Evolutionary conservation across 2,888 invertebrate genomes (phyloP), one percentile per base, ranked within the genome.

Genomic region (Cistogaster globosa): DNA sequence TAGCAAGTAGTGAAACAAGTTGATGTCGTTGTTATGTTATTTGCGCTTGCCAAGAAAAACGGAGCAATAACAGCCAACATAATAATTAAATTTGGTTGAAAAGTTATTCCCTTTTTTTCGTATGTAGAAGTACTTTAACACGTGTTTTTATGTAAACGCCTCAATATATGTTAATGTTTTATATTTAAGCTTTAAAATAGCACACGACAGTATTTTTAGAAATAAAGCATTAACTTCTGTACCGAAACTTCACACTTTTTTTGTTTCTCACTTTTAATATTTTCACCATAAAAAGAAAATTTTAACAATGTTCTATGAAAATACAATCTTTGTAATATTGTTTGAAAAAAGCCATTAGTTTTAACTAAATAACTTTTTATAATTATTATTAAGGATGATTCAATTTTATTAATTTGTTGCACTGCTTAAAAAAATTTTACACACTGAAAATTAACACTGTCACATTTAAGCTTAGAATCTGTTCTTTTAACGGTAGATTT

Each of bases 261-360:
- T 74, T 55, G 14, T 48, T 51, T 26, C 65, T 14, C 18, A 53
- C 8, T 67, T 68, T 63, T 58, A 22, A 20, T 51, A 60, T 60
- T 55, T 71, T 55, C 62, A 74, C n/a, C 12, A 18, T 16, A 48
- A 67, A 58, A 67, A 74, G 20, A 48, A n/a, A 60, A 71, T 45
- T 32, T 80, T 72, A 77, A 32, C 48, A 90, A 60, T 88, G 87
- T 88, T 87, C 88, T 91, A 89, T 89, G 77, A 89, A 90, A 87
- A 89, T 87, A 88, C 89, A 88, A 89, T 91, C 90, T 88, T 89
- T 92, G 80, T 89, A 90, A 77, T 88, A 88, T 84, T 87, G 88
- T 89, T 88, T 87, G 74, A 85, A 84, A 88, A 90, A 88, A 90
- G 91, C 90, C 90, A 90, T 90, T 89, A 89, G 74, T 58, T 72